Conservation (phyloP, 2,113 vertebrate species). For the Plectropomus leopardus region DNA sequence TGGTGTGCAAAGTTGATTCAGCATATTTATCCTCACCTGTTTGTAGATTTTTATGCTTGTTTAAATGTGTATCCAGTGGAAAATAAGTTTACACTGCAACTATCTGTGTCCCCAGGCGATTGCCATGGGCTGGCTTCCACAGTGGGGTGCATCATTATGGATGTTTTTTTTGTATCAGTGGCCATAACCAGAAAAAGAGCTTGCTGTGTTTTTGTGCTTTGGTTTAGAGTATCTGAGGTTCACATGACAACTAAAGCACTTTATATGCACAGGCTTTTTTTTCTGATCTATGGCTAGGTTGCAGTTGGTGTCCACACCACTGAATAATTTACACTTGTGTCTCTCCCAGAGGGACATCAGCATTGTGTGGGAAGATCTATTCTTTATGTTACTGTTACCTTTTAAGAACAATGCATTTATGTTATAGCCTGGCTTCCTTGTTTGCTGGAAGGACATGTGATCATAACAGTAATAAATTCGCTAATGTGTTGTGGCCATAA, state of each 20-base stretch:
- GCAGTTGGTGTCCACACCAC: slow-evolving; percentile 49
- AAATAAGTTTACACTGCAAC: slow-evolving; percentile 39
- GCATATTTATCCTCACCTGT: slow-evolving; percentile 18
- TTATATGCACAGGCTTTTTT: slow-evolving; percentile 23
- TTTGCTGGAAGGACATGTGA: slow-evolving; percentile 11
- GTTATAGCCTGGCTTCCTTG: background rate
- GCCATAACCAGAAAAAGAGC: background rate
- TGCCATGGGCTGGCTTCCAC: slow-evolving; percentile 14
- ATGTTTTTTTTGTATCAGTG: background rate
- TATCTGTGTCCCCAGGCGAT: slow-evolving; percentile 10
- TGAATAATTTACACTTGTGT: slow-evolving; percentile 68
- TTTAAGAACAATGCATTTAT: slow-evolving; percentile 16
- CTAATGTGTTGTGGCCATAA: slow-evolving; percentile 11
- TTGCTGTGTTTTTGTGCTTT: background rate
- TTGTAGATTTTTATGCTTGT: slow-evolving; percentile 16
- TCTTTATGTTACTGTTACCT: background rate
- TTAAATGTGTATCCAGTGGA: slow-evolving; percentile 30
- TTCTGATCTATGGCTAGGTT: slow-evolving; percentile 53
- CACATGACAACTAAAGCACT: slow-evolving; percentile 10
- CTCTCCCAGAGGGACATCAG: slow-evolving; percentile 36
- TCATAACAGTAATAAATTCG: slow-evolving; percentile 1
- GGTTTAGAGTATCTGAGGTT: background rate
- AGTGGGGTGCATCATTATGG: background rate
- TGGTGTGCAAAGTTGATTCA: slow-evolving; percentile 5
- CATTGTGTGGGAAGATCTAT: background rate